Conservation (phyloP, 2,797 vertebrate species). For the Lithobates sylvaticus region DNA sequence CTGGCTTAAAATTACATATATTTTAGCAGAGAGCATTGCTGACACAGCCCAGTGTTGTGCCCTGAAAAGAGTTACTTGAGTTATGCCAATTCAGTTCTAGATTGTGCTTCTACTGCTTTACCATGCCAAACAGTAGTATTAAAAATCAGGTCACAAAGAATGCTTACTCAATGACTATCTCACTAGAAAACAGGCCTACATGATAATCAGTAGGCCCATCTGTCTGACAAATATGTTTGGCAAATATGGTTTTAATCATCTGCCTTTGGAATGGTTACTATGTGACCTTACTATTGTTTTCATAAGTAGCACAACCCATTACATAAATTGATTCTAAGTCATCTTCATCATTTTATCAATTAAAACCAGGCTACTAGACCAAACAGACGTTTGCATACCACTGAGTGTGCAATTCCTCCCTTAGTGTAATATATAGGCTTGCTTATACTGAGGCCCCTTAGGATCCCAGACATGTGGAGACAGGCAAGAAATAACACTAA, state of each 20-base stretch:
- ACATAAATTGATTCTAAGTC: too few relatives aligned
- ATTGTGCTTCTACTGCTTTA: too few relatives aligned
- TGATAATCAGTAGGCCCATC: neutral
- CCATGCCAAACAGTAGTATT: neutral
- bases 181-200: neutral
- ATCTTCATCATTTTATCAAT: neutral
- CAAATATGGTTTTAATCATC: slow-evolving; percentile 2
- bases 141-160: neutral
- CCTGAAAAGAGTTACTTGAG: too few relatives aligned
- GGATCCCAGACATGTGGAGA: slow-evolving; percentile 59
- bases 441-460: slow-evolving; percentile 53
- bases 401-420: slow-evolving; percentile 15
- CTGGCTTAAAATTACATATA: neutral
- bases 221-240: neutral
- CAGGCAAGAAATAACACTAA: slow-evolving; percentile 38
- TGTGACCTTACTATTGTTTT: neutral
- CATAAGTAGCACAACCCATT: slow-evolving; percentile 3
- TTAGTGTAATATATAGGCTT: slow-evolving; percentile 6
- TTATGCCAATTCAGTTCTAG: too few relatives aligned
- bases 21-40: neutral
- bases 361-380: neutral
- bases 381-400: neutral
- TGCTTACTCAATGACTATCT: neutral
- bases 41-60: neutral
- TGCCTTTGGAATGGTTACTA: neutral